Evolutionary conservation across 2,797 vertebrate genomes (phyloP).

Genomic region (Hydrocynus forskahlii): DNA sequence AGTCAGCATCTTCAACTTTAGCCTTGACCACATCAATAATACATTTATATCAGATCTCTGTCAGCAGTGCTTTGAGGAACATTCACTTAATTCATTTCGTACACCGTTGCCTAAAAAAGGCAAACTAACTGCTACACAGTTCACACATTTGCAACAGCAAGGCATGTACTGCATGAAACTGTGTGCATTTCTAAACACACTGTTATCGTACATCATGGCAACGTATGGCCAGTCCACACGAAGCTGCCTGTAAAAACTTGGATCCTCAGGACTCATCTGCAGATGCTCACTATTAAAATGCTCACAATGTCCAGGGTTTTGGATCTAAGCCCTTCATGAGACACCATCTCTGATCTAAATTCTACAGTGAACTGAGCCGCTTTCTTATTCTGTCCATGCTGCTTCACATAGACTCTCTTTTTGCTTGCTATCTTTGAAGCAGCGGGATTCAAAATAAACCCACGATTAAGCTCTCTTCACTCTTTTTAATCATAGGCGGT

Average conservation of each 20-base stretch:
- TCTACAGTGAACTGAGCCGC: background rate
- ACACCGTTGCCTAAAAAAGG: background rate
- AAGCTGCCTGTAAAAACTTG: background rate
- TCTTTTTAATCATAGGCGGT: background rate
- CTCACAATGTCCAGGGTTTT: background rate
- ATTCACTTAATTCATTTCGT: background rate
- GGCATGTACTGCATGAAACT: background rate
- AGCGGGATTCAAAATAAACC: background rate
- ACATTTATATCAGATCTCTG: slow-evolving; percentile 22
- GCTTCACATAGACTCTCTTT: background rate
- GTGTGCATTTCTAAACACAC: background rate
- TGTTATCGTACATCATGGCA: background rate
- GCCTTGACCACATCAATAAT: slow-evolving; percentile 33
- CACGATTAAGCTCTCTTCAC: background rate
- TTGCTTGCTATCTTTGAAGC: background rate
- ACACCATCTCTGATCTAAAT: background rate
- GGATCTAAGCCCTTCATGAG: background rate
- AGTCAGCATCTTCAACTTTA: slow-evolving; percentile 45
- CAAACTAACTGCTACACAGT: background rate
- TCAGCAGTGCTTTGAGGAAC: background rate
- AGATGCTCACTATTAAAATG: too few species aligned
- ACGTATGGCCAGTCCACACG: background rate
- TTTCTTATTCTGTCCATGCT: background rate
- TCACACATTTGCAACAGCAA: background rate
- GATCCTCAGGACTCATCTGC: too few species aligned